These are phyloP conservation scores for Pachymerium ferrugineum DNA, from an alignment of 2,888 invertebrate genomes.

Conservation along the genomic window DNA sequence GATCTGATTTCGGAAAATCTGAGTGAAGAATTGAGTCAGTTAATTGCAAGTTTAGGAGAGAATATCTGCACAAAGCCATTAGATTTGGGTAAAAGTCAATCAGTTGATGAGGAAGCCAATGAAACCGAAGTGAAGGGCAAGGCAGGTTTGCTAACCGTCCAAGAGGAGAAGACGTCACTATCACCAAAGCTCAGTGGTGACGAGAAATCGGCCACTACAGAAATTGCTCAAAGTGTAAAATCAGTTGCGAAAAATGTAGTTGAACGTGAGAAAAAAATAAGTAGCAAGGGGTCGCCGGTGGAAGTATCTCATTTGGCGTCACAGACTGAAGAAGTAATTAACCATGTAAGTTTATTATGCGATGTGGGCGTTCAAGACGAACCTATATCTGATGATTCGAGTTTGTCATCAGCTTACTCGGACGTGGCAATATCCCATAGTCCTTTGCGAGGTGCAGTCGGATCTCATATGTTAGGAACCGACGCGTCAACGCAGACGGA, in stretches of 20 bases:
- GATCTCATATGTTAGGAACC: not conserved
- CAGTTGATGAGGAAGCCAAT: constrained; percentile 20
- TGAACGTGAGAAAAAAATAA: not conserved
- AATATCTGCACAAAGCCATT: constrained; percentile 28
- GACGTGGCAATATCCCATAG: not conserved
- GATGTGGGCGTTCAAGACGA: not conserved
- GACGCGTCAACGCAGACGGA: constrained; percentile 28
- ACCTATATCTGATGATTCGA: not conserved
- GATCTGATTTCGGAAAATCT: constrained; percentile 30
- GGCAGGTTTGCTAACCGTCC: not conserved
- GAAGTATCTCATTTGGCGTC: too few species aligned
- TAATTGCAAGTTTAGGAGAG: constrained; percentile 31
- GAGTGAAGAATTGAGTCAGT: constrained; percentile 28
- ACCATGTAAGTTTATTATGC: too few species aligned
- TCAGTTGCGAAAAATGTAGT: too few species aligned
- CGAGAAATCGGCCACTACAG: not conserved
- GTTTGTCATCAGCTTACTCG: not conserved
- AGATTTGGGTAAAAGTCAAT: constrained; percentile 28
- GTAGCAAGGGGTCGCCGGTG: not conserved
- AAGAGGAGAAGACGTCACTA: not conserved
- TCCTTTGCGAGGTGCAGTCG: not conserved
- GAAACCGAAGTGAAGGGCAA: not conserved
- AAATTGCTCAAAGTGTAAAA: not conserved
- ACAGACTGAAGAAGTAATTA: too few species aligned
- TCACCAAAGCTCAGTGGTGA: not conserved